Evolutionary conservation across 2,888 invertebrate genomes (phyloP).

Genomic region (Coelinius sp.): DNA sequence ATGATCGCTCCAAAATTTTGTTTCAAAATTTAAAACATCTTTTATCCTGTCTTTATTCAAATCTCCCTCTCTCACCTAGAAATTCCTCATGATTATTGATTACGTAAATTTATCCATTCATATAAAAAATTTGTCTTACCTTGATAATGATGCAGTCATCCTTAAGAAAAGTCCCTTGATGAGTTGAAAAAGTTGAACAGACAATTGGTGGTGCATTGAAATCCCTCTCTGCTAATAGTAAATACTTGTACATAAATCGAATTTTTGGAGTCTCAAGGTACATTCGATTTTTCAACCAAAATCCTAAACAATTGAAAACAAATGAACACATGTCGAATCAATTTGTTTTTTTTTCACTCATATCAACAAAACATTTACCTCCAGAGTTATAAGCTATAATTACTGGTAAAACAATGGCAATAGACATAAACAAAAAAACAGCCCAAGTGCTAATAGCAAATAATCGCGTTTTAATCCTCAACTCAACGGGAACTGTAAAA

Average conservation of each 20-base stretch:
- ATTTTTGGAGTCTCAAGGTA: constrained; percentile 59
- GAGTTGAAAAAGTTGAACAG: constrained; percentile 62
- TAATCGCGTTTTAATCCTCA: constrained; percentile 57
- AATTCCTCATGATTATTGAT: not conserved
- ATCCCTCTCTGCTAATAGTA: constrained; percentile 60
- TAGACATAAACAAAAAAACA: constrained; percentile 47
- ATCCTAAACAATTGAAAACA: not conserved
- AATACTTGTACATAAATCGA: constrained; percentile 63
- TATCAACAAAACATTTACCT: constrained; percentile 53
- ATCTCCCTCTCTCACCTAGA: constrained; percentile 62
- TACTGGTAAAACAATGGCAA: constrained; percentile 53
- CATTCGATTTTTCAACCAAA: constrained; percentile 17
- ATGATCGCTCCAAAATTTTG: constrained; percentile 58
- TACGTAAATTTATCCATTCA: not conserved
- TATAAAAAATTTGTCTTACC: constrained; percentile 51
- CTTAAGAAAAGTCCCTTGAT: constrained; percentile 61
- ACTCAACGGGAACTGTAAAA: constrained; percentile 55
- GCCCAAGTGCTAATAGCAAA: constrained; percentile 52
- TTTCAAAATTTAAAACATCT: constrained; percentile 63
- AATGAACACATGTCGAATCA: not conserved
- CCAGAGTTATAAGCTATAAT: constrained; percentile 56
- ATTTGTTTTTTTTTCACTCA: not conserved
- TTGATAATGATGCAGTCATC: constrained; percentile 64
- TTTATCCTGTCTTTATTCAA: constrained; percentile 61
- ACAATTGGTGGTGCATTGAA: constrained; percentile 55